Base-by-base conservation (phyloP, 2,113 vertebrate species). In the Recurvirostra avosetta region DNA sequence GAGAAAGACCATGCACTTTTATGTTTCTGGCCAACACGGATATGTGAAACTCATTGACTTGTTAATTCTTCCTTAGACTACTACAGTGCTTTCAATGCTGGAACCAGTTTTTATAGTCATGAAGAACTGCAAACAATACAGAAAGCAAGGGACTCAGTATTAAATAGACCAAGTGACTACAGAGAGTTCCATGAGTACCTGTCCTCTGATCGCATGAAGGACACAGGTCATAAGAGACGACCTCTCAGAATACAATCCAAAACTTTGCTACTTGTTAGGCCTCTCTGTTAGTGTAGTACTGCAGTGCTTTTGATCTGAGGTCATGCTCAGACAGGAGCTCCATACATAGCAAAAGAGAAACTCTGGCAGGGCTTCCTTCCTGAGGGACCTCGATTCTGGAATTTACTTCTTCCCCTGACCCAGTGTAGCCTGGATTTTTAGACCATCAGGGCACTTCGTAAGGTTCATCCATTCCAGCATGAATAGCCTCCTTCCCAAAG, bases 401-500 rank as follows among this genome's bases (percentile, higher is more conserved):
- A 92, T 86, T 59, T 59, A 29, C 62, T 72, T 81, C 67, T 82
- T 92, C 19, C 61, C 15, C 52, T 27, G 43, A 27, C 65, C 30
- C 86, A 86, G 59, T 5, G 5, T 53, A 94, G 55, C 19, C 61
- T 67, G 30, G 40, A 63, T 49, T 86, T 83, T 88, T 40, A 86
- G 83, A 71, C 34, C 30, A n/a, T 71, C 50, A 18, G 72, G 19
- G 45, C 25, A 36, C 21, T 78, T 50, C 0, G 1, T 45, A 32
- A 78, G 49, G 61, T 56, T 76, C 49, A 61, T 65, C 73, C 23
- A 8, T 55, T 62, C 52, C 59, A n/a, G 43, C 41, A 55, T 17
- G 76, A 96, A 73, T 10, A 63, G 61, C 34, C 66, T 90, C 63
- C 63, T 91, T 90, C 88, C 88, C 86, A 85, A 82, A 91, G 86